phyloP scores from a whole-genome alignment of 2,888 invertebrate genomes.

The Drosophila pseudotalamancana region DNA sequence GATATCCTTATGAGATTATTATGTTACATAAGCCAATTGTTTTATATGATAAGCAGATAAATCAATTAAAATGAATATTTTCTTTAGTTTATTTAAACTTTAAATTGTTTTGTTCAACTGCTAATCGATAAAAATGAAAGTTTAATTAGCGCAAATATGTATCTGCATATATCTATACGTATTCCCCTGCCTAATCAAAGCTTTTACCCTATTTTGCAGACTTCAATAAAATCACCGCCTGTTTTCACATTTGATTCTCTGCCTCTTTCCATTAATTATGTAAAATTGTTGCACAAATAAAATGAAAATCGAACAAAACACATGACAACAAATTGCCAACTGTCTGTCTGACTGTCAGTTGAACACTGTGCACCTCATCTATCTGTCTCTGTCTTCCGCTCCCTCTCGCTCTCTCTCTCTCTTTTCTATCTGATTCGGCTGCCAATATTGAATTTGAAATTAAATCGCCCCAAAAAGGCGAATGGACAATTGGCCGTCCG shows the following conservation, averaged over 20 bases:
- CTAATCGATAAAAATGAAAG: not conserved
- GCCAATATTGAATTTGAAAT: conserved; percentile 80
- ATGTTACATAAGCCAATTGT: too few relatives aligned
- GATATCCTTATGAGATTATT: too few relatives aligned
- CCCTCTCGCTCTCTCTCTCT: conserved; percentile 9
- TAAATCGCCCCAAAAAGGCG: conserved; percentile 62
- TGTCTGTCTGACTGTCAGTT: conserved; percentile 10
- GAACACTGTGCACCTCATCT: not conserved
- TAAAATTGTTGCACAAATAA: conserved; percentile 67
- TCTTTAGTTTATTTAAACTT: not conserved
- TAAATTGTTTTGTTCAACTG: not conserved
- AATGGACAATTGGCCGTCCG: conserved; percentile 53
- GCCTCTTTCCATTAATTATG: conserved; percentile 64
- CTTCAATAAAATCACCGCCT: conserved; percentile 29
- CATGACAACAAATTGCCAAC: conserved; percentile 68
- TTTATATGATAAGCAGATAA: too few relatives aligned
- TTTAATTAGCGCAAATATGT: conserved; percentile 9
- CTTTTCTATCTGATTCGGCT: conserved; percentile 29
- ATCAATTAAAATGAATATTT: not conserved
- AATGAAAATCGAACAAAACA: conserved; percentile 64
- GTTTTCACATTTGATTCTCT: conserved; percentile 47
- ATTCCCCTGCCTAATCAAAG: too few relatives aligned
- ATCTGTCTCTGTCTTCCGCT: conserved; percentile 8
- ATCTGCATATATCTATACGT: not conserved
- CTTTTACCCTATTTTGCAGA: not conserved